Evolutionary conservation across 2,888 invertebrate genomes (phyloP).

Genomic region (Tribolium freemani): DNA sequence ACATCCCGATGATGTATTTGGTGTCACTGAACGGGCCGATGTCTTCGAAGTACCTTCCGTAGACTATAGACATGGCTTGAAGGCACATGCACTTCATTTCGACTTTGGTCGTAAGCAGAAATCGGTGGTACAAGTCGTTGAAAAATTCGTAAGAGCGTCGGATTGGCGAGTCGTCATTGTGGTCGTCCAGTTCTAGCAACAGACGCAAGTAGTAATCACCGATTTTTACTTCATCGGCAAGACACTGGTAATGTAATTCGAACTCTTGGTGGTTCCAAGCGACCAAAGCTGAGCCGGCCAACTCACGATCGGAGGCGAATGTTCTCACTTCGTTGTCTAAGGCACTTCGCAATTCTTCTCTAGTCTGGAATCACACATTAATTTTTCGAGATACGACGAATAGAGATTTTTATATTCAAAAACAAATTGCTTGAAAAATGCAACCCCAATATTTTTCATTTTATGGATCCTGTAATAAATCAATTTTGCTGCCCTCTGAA

Average conservation of each 20-base stretch:
- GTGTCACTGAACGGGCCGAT: constrained; percentile 98
- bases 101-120: constrained; percentile 90
- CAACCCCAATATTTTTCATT: too few species aligned
- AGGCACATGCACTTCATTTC: constrained; percentile 98
- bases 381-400: too few species aligned
- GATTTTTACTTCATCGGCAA: constrained; percentile 97
- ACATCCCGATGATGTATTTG: constrained; percentile 94
- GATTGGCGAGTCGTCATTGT: constrained; percentile 85
- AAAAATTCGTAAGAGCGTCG: constrained; percentile 97
- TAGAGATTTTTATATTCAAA: too few species aligned
- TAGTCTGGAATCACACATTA: constrained; percentile 74
- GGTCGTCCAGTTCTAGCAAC: constrained; percentile 90
- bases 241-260: constrained; percentile 93
- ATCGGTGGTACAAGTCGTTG: constrained; percentile 98
- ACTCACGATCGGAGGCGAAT: constrained; percentile 91
- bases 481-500: too few species aligned
- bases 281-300: constrained; percentile 83
- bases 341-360: constrained; percentile 93
- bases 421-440: too few species aligned
- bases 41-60: constrained; percentile 95
- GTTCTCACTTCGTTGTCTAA: constrained; percentile 94
- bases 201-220: constrained; percentile 98
- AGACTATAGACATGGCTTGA: constrained; percentile 98
- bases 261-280: constrained; percentile 99
- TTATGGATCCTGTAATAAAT: too few species aligned